These are phyloP conservation scores for Caenorhabditis uteleia DNA, from an alignment of 2,888 invertebrate genomes.

Conservation along the genomic window DNA sequence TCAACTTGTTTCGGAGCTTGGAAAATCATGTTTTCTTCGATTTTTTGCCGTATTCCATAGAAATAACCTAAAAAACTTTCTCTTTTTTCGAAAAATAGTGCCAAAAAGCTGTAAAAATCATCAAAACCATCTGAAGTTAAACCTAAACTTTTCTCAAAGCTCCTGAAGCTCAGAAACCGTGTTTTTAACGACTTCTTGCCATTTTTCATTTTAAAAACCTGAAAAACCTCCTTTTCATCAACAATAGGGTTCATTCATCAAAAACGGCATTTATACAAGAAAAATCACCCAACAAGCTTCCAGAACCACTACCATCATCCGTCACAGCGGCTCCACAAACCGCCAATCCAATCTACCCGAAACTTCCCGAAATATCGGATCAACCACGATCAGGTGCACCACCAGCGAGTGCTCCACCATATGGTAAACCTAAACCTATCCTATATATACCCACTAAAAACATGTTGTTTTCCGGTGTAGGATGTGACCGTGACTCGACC, in stretches of 20 bases:
- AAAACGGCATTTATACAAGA: neutral
- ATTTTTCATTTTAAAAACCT: neutral
- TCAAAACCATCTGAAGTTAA: no score
- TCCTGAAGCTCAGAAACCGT: no score
- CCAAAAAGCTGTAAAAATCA: no score
- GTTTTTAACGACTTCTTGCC: neutral
- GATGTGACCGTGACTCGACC: slow-evolving; percentile 49
- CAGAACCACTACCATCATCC: slow-evolving; percentile 49
- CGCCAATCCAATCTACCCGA: slow-evolving; percentile 52
- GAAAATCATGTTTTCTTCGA: no score
- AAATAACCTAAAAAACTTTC: no score
- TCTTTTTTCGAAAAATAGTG: no score
- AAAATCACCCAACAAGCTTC: neutral
- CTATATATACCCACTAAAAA: neutral
- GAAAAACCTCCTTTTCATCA: no score
- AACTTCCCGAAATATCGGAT: slow-evolving; percentile 52
- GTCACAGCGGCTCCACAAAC: slow-evolving; percentile 34
- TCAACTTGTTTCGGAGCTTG: no score
- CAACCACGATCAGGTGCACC: slow-evolving; percentile 35
- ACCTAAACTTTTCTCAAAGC: no score
- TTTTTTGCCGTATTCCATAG: no score
- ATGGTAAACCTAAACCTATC: slow-evolving; percentile 20
- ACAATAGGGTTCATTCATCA: neutral
- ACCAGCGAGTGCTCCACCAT: slow-evolving; percentile 34
- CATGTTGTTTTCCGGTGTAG: slow-evolving; percentile 3